Conservation (phyloP, 2,113 vertebrate genomes). For the Merops nubicus region DNA sequence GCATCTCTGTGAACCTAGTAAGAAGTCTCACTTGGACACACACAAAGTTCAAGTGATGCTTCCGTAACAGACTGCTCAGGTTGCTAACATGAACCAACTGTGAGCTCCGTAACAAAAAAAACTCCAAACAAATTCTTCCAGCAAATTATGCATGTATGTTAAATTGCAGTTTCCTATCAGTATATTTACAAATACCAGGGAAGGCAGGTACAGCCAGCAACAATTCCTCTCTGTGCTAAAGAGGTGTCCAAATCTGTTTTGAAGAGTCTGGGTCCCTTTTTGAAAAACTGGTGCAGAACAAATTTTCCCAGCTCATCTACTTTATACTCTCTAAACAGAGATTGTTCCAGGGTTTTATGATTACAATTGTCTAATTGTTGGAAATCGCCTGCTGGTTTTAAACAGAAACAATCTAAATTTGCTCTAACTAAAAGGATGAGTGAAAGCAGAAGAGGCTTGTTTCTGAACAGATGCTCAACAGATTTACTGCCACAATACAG, state of each 20-base stretch:
- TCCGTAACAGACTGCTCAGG: not conserved
- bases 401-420: slow-evolving; percentile 9
- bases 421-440: not conserved
- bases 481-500: not conserved
- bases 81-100: not conserved
- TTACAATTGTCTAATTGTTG: not conserved
- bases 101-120: not conserved
- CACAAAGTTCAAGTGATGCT: not conserved
- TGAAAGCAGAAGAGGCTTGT: not conserved
- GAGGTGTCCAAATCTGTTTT: not conserved
- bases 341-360: not conserved
- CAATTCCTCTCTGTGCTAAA: not conserved
- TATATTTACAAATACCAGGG: not conserved
- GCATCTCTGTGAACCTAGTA: not conserved
- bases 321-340: not conserved
- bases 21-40: not conserved
- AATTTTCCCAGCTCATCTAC: not conserved
- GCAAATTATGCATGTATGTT: not conserved
- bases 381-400: slow-evolving; percentile 10
- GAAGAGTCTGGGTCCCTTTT: not conserved
- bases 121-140: not conserved
- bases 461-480: slow-evolving; percentile 2
- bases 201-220: not conserved
- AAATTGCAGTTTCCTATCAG: not conserved
- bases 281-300: not conserved